Evolutionary conservation across 2,888 invertebrate species (phyloP), one percentile per base, ranked within the genome.

Genomic region (Himalopsyche japonica): DNA sequence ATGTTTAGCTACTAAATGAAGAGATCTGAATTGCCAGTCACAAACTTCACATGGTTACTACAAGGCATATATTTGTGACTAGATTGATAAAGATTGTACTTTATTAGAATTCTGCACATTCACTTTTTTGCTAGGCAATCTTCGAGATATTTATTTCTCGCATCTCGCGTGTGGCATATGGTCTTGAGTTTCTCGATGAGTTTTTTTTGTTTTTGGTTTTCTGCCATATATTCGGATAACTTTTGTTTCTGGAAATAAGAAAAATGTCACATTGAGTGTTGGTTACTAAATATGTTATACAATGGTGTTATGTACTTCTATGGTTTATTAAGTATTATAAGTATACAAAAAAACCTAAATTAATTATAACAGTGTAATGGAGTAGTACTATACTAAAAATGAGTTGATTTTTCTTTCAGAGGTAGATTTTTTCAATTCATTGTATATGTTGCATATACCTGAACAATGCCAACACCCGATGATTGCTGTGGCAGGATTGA

Each of bases 151-250:
- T 87, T 87, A 79, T 89, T 88, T 80, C 82, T 86, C 7, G 83
- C 91, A 43, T 90, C 90, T 77, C 93, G 90, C 85, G 91, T 91
- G 87, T 92, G 92, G 87, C 93, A 93, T 37, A 93, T 88, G 5
- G 88, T 89, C 24, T 92, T 90, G 79, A 93, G 89, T 78, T 91
- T 90, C 0, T 90, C 89, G 76, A 92, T 92, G 0, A 92, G 90
- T 85, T 90, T 92, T 88, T 93, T 93, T 18, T 93, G 88, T 88
- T 92, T 93, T 78, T 91, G 89, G 86, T 93, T 91, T 88, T 91
- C 92, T 87, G 90, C 91, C 89, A 92, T 90, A n/a, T 91, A 90
- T 83, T 92, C 91, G 0, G 91, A 90, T 77, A 92, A 85, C 87
- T 92, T 90, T 88, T 93, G 92, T 84, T 91, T 92, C 93, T 93